Evolutionary conservation across 2,888 invertebrate species (phyloP), one percentile per base, ranked within the genome.

Genomic region (Synanthedon myopaeformis): DNA sequence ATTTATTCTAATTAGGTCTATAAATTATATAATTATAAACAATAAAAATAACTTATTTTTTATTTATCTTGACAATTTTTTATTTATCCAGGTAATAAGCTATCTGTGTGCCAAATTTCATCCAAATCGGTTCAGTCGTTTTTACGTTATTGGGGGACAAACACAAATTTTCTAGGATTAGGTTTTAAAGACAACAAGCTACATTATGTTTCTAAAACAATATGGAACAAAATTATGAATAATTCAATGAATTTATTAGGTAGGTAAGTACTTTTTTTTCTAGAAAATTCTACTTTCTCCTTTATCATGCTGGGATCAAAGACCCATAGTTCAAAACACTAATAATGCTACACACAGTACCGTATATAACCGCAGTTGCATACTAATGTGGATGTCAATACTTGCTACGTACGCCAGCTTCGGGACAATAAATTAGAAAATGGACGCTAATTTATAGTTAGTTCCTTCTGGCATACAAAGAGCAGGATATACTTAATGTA

Each of bases 231-330:
- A 13, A 13, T 13, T n/a, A 45, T 45, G 13, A 45, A 45, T 45
- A 45, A 45, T 45, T 45, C 45, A 45, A 45, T 35, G 8, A 35
- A 35, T 35, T 8, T 28, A 28, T 28, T 35, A 35, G 28, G 8
- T 35, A 45, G 13, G 13, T 45, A 45, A 3, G 3, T 17, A 17
- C 17, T 2, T 42, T 42, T 45, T 64, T 69, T 74, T 72, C 55
- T 66, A 75, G 76, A 76, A 79, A 80, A 76, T 72, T 71, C 57
- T 61, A 83, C 82, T 85, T 85, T 84, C 84, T 69, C 79, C 68
- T 62, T 35, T 71, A 70, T 73, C 72, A 62, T 61, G 60, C 72
- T 70, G 60, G 66, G 74, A 79, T 78, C 78, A 74, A 69, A 72
- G 69, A 70, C 67, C 70, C 64, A 67, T 64, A 65, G 62, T 65